Evolutionary conservation across 2,797 vertebrate genomes (phyloP), one percentile per base, ranked within the genome.

Genomic region (Sebastiscus tertius): DNA sequence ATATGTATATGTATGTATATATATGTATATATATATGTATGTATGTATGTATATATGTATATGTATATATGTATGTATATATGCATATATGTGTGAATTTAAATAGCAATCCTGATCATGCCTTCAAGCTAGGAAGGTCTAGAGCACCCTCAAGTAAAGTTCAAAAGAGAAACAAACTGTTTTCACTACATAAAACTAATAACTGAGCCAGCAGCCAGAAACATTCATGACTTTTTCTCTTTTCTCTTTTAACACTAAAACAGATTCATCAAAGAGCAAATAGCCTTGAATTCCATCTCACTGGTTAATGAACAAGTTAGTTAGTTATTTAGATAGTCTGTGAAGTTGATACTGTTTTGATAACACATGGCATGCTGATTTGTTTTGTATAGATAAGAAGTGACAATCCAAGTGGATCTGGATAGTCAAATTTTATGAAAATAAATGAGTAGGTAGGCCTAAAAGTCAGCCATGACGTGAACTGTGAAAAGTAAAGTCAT

Each of bases 261-360:
- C 18, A 46, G 42, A 46, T 60, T 70, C 67, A 72, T 29, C 46
- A 64, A 70, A 34, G 49, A 39, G 42, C 33, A 80, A 73, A 69
- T 33, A 81, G 14, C 42, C 66, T 67, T 66, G 4, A 34, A 75
- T 64, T 79, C 56, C 22, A 34, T 20, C 5, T 52, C 4, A 34
- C 1, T 59, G 52, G 64, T 82, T 71, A 75, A 83, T 83, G 67
- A 83, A 75, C 78, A 76, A 18, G 34, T 46, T 31, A 4, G 36
- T 39, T 39, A 39, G 34, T 34, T 29, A 4, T 27, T 61, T 14
- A n/a, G 13, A 66, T 49, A 29, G 11, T 59, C 36, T 68, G 49
- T 72, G 26, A 22, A 34, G 76, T 65, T 22, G 13, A 71, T 63
- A 4, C 8, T 56, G 46, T 31, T 69, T 59, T 54, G 26, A n/a